These are phyloP conservation scores for Sericinus montela DNA, from an alignment of 2,888 invertebrate genomes.

Conservation along the genomic window DNA sequence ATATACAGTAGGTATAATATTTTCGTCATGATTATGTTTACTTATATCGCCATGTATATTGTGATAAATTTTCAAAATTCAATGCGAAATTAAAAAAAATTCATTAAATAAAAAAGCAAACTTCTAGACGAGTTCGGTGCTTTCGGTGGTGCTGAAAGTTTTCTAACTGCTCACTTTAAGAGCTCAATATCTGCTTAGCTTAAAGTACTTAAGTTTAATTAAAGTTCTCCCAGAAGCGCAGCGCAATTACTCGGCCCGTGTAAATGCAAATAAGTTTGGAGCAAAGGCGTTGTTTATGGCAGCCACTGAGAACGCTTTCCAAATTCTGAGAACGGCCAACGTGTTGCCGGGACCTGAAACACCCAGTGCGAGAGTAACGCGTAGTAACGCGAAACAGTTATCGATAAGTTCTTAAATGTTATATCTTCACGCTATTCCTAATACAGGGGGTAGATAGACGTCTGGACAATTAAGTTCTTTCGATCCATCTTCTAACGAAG, in stretches of 20 bases:
- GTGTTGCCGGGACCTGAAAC: conserved; percentile 16
- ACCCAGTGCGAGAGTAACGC: conserved; percentile 3
- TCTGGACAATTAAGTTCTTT: no score
- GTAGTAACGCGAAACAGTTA: not conserved
- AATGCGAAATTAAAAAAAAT: not conserved
- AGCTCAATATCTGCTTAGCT: conserved; percentile 58
- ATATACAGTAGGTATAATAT: no score
- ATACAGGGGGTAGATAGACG: no score
- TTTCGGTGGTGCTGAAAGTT: conserved; percentile 58
- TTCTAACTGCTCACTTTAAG: conserved; percentile 55
- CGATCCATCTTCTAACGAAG: no score
- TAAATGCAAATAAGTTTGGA: conserved; percentile 76
- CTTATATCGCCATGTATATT: no score
- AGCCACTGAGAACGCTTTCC: conserved; percentile 45
- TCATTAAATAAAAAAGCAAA: not conserved
- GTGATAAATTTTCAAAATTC: not conserved
- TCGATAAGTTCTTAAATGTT: conserved; percentile 3
- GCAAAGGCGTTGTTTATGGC: conserved; percentile 63
- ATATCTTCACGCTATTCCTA: no score
- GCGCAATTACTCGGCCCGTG: conserved; percentile 75
- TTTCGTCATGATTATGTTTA: no score
- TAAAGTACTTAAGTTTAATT: conserved; percentile 73
- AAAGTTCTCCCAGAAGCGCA: conserved; percentile 74
- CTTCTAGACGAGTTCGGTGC: conserved; percentile 10
- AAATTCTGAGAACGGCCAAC: conserved; percentile 23